Percentiles rank a stretch among this genome's conserved stretches.
Conservation (phyloP, 2,888 invertebrate species). For the Acleris laterana region DNA sequence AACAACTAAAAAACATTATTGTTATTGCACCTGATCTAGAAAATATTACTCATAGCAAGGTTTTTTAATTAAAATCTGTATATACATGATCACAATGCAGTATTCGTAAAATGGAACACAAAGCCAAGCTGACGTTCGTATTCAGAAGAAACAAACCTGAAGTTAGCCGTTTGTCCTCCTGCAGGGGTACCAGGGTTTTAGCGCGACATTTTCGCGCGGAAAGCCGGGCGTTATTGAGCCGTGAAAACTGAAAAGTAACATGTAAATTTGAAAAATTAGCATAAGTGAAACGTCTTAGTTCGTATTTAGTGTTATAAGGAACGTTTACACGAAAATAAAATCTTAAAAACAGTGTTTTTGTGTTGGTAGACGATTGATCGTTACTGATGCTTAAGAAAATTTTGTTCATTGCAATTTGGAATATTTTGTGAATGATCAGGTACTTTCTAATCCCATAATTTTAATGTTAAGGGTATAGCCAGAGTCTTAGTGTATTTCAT, state of each 20-base stretch:
- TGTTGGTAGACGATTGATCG: constrained; percentile 50
- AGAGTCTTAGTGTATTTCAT: constrained; percentile 42
- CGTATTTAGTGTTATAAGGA: constrained; percentile 55
- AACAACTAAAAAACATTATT: no score
- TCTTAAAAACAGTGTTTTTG: constrained; percentile 52
- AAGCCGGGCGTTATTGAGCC: constrained; percentile 84
- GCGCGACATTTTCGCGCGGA: constrained; percentile 85
- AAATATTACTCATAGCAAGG: no score
- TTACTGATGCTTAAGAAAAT: constrained; percentile 64
- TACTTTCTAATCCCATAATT: constrained; percentile 59
- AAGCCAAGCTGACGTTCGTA: constrained; percentile 62
- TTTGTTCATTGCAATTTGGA: constrained; percentile 67
- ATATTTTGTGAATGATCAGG: constrained; percentile 81
- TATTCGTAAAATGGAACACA: constrained; percentile 54
- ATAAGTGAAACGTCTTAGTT: constrained; percentile 51
- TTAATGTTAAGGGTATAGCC: constrained; percentile 48
- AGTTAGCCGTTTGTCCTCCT: constrained; percentile 66
- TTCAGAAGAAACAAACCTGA: constrained; percentile 82
- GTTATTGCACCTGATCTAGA: no score
- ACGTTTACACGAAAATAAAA: constrained; percentile 52
- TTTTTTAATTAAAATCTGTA: neutral
- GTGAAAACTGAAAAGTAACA: constrained; percentile 77
- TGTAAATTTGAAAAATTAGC: constrained; percentile 56
- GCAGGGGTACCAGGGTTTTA: constrained; percentile 71
- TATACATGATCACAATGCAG: neutral